Evolutionary conservation across 2,888 invertebrate genomes (phyloP).

Genomic region (Ophion slaviceki): DNA sequence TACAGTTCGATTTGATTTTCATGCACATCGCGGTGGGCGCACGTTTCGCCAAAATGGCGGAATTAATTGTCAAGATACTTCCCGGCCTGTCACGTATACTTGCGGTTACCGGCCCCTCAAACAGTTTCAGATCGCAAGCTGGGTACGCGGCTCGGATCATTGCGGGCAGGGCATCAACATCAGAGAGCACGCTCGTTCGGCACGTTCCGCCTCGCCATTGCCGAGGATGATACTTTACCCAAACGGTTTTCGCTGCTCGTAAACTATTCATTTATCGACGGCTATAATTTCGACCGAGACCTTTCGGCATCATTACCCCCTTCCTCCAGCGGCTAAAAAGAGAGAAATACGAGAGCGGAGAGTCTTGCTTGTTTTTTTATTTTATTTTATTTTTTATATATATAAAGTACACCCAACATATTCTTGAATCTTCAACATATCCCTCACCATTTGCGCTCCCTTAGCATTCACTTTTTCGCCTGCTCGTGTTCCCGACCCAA

Average conservation of each 20-base stretch:
- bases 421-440: constrained; percentile 45
- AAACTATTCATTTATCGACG: constrained; percentile 83
- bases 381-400: constrained; percentile 31
- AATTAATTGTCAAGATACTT: constrained; percentile 59
- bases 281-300: constrained; percentile 82
- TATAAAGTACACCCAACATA: constrained; percentile 18
- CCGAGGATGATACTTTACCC: constrained; percentile 80
- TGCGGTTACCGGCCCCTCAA: constrained; percentile 54
- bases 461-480: constrained; percentile 61
- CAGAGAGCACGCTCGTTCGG: constrained; percentile 67
- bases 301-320: constrained; percentile 81
- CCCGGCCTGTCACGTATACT: constrained; percentile 59
- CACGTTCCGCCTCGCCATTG: constrained; percentile 70
- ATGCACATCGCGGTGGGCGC: background rate
- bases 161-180: constrained; percentile 47
- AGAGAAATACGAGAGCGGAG: constrained; percentile 33
- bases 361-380: constrained; percentile 43
- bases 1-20: constrained; percentile 46
- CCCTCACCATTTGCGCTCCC: constrained; percentile 57
- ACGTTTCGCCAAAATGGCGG: constrained; percentile 48
- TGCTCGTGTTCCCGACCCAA: constrained; percentile 41
- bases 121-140: constrained; percentile 43
- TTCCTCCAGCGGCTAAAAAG: constrained; percentile 22
- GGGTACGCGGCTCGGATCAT: constrained; percentile 14
- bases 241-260: constrained; percentile 83